Conservation (phyloP, 2,797 vertebrate genomes). For the Hafferia zeledoni region DNA sequence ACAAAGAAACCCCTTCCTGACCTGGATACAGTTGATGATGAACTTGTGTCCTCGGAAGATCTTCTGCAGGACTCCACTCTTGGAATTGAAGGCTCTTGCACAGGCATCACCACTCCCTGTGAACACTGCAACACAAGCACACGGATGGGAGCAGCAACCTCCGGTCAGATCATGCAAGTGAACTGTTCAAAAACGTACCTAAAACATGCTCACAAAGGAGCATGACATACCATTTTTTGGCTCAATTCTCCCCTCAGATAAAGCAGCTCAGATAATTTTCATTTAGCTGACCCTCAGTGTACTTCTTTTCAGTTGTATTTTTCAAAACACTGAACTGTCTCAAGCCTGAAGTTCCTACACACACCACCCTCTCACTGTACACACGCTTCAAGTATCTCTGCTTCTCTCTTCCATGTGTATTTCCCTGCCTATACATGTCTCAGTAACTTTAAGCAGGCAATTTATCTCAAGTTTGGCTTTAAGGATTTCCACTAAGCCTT, state of each 20-base stretch:
- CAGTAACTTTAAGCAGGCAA: background rate
- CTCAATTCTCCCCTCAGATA: background rate
- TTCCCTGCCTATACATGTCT: background rate
- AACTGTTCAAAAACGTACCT: background rate
- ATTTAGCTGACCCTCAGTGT: background rate
- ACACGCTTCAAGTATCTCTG: background rate
- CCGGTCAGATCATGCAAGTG: rapidly evolving
- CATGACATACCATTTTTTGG: rapidly evolving
- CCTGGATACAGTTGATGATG: conserved; percentile 85
- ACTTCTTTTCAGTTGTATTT: background rate
- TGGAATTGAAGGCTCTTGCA: conserved; percentile 81
- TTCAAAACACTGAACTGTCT: background rate
- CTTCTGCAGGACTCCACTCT: conserved; percentile 76
- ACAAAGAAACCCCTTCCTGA: conserved; percentile 33
- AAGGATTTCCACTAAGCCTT: background rate
- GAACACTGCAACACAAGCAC: conserved; percentile 75
- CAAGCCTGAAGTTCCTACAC: background rate
- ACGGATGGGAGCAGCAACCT: background rate
- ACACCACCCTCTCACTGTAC: background rate
- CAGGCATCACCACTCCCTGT: conserved; percentile 83
- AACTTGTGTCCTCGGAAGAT: conserved; percentile 82
- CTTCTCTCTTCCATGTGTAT: background rate
- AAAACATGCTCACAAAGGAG: background rate
- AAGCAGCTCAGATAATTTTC: background rate
- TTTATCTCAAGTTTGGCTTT: background rate